phyloP scores from a whole-genome alignment of 2,113 vertebrate species.

The Aphyosemion australe region DNA sequence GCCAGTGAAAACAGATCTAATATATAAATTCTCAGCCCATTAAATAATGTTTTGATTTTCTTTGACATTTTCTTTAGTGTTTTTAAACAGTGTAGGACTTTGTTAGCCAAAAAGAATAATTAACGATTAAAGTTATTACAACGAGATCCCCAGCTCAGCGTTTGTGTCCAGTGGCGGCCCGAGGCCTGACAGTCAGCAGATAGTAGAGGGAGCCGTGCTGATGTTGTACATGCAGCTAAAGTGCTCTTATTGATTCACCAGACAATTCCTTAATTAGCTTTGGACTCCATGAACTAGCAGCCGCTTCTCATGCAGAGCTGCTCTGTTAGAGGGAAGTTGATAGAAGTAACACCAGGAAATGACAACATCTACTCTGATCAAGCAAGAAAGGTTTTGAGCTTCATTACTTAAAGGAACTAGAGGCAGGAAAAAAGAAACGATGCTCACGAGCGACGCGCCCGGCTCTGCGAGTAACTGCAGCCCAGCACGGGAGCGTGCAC shows the following conservation, averaged over 20 bases:
- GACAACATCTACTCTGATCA: too few relatives aligned
- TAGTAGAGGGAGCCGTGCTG: conserved; percentile 25
- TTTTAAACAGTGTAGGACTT: neutral
- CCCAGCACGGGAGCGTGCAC: too few relatives aligned
- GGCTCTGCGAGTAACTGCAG: too few relatives aligned
- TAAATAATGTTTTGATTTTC: too few relatives aligned
- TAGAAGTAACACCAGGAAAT: neutral
- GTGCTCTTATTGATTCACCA: conserved; percentile 53
- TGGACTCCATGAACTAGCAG: conserved; percentile 10
- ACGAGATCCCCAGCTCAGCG: neutral
- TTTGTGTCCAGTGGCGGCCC: neutral
- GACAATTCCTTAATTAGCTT: conserved; percentile 49
- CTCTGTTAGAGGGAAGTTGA: neutral
- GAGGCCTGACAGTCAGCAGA: conserved; percentile 28
- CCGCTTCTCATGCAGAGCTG: neutral
- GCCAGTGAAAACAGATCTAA: too few relatives aligned
- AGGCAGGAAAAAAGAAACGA: too few relatives aligned
- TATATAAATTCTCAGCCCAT: too few relatives aligned
- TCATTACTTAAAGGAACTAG: too few relatives aligned
- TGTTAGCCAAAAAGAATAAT: neutral
- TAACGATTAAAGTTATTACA: conserved; percentile 2
- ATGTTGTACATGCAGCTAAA: conserved; percentile 27
- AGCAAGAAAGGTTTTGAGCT: too few relatives aligned
- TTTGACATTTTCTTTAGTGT: neutral
- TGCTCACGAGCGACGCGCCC: too few relatives aligned